Evolutionary conservation across 1,140 invertebrate species (phyloP), one percentile per base, ranked within the genome.

Genomic region (Pogonomyrmex barbatus): DNA sequence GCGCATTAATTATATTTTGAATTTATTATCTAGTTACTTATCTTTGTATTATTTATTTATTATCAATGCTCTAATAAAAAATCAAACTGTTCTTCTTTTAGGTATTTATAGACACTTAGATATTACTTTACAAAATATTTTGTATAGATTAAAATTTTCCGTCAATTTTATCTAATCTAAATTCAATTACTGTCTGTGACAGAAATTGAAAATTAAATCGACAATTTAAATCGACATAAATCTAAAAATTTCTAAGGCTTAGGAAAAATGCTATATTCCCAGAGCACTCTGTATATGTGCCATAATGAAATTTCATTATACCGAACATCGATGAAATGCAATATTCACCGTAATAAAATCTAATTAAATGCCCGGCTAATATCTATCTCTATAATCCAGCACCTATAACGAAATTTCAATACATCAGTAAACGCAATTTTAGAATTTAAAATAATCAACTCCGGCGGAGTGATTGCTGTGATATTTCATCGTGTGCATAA

Each of bases 281-380:
- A 9, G 79, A 73, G 50, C 67, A 73, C 67, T 54, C 67, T 73
- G 42, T 60, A 73, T 39, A 67, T 50, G 42, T 60, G 79, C 79
- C 56, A 42, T 83, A 73, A 83, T 75, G 71, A 83, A 83, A 83
- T 71, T 81, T 81, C 65, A 81, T 83, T 83, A 83, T 36, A 50
- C 17, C 56, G 79, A 60, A 83, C 79, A 56, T 75, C 79, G 79
- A 83, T 50, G 70, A 83, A 83, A 83, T 83, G 79, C 47, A 83
- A 83, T 83, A 73, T 83, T 71, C 68, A 73, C 62, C 67, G 79
- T 83, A 83, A 83, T 83, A 83, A 83, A 83, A 83, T 83, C 79
- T 83, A 83, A 83, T 83, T 83, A 83, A 83, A 62, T 83, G 79
- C 30, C 79, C 39, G 68, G 68, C 79, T 83, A 83, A 81, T 81